These are phyloP conservation scores for Automeris io DNA, from an alignment of 2,888 invertebrate genomes.

Conservation along the genomic window DNA sequence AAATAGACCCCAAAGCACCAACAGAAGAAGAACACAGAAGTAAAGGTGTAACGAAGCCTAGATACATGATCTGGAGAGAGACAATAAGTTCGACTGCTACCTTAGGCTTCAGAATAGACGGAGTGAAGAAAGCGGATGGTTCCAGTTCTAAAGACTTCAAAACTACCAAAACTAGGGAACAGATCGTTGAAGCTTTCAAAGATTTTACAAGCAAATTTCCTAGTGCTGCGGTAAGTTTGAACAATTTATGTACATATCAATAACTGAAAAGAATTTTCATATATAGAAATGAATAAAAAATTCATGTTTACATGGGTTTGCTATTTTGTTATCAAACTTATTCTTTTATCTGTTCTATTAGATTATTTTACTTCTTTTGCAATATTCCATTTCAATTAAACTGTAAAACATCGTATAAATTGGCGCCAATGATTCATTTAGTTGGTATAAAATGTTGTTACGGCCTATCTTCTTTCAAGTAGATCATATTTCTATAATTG, in stretches of 20 bases:
- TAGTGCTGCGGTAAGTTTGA: constrained; percentile 84
- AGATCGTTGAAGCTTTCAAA: constrained; percentile 86
- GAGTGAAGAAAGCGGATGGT: constrained; percentile 92
- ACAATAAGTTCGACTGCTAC: constrained; percentile 98
- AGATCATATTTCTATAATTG: no score
- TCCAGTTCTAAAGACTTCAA: constrained; percentile 97
- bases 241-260: neutral
- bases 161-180: constrained; percentile 90
- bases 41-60: constrained; percentile 95
- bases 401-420: no score
- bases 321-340: no score
- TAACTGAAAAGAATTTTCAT: no score
- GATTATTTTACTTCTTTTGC: no score
- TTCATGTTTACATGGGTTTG: no score
- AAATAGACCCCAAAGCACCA: constrained; percentile 92
- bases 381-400: no score
- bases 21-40: constrained; percentile 92
- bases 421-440: no score
- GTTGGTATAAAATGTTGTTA: no score
- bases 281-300: no score
- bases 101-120: constrained; percentile 97
- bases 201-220: constrained; percentile 89
- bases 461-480: no score
- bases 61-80: constrained; percentile 97
- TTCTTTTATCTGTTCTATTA: no score